These are phyloP conservation scores for Anoplophora glabripennis DNA, from an alignment of 1,140 invertebrate genomes.

Conservation along the genomic window DNA sequence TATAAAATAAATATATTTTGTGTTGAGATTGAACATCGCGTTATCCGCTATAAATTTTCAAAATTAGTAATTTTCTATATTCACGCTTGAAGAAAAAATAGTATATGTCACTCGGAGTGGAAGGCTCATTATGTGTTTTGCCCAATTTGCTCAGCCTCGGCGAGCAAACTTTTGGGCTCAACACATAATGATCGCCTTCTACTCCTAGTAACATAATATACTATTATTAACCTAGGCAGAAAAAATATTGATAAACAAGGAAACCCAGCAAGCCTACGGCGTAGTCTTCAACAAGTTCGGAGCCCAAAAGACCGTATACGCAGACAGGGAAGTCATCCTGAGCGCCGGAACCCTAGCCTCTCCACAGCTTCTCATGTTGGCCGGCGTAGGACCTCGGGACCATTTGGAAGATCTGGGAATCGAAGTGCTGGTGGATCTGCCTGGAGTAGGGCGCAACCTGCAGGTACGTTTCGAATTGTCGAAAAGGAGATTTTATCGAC, in stretches of 20 bases:
- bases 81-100: too few species aligned
- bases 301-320: slow-evolving; percentile 50
- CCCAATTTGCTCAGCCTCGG: too few species aligned
- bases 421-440: slow-evolving; percentile 53
- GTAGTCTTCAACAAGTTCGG: slow-evolving; percentile 60
- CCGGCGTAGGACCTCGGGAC: slow-evolving; percentile 60
- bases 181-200: too few species aligned
- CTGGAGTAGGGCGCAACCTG: slow-evolving; percentile 78
- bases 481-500: background rate
- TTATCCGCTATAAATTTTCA: too few species aligned
- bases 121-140: too few species aligned
- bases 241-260: slow-evolving; percentile 60
- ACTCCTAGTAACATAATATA: too few species aligned
- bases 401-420: slow-evolving; percentile 65
- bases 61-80: too few species aligned
- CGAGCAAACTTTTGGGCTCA: too few species aligned
- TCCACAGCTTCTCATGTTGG: slow-evolving; percentile 77
- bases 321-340: slow-evolving; percentile 68
- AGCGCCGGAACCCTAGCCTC: slow-evolving; percentile 69
- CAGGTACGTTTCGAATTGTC: slow-evolving; percentile 8
- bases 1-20: too few species aligned
- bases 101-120: too few species aligned
- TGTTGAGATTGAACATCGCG: too few species aligned
- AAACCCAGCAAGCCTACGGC: slow-evolving; percentile 57
- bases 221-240: slow-evolving; percentile 48